Conservation (phyloP, 2,888 invertebrate genomes). For the Acronicta psi region DNA sequence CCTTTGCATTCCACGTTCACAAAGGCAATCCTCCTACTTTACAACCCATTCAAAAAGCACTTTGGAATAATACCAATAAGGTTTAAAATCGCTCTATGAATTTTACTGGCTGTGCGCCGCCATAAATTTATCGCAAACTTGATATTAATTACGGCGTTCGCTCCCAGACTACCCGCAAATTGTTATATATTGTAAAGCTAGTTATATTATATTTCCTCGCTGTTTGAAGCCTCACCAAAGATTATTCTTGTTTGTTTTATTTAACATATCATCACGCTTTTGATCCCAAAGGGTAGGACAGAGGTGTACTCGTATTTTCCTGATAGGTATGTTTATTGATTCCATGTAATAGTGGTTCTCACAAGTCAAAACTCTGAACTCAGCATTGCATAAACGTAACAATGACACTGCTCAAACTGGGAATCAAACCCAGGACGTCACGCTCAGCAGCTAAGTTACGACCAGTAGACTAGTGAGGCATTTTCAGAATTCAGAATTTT, state of each 20-base stretch:
- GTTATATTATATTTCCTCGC: slow-evolving; percentile 53
- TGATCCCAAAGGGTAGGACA: too few relatives aligned
- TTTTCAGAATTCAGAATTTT: too few relatives aligned
- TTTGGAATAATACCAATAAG: slow-evolving; percentile 47
- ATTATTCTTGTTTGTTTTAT: slow-evolving; percentile 41
- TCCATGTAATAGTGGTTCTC: too few relatives aligned
- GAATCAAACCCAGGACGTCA: too few relatives aligned
- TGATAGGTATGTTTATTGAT: too few relatives aligned
- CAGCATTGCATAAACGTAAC: too few relatives aligned
- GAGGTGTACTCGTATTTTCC: too few relatives aligned
- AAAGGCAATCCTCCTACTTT: slow-evolving; percentile 18
- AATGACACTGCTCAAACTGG: too few relatives aligned
- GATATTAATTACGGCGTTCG: slow-evolving; percentile 82
- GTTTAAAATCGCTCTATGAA: slow-evolving; percentile 57
- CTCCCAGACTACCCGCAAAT: slow-evolving; percentile 75
- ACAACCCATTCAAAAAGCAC: slow-evolving; percentile 24
- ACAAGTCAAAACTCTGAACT: too few relatives aligned
- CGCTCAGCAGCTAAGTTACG: too few relatives aligned
- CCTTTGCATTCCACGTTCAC: slow-evolving; percentile 55
- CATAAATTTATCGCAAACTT: slow-evolving; percentile 82
- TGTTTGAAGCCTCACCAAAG: slow-evolving; percentile 38
- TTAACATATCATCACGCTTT: slow-evolving; percentile 4
- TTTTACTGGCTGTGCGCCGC: slow-evolving; percentile 37
- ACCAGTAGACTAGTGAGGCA: too few relatives aligned
- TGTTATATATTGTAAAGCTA: slow-evolving; percentile 73